Base-by-base conservation (phyloP, 2,113 vertebrate genomes). In the Megaceryle maxima region DNA sequence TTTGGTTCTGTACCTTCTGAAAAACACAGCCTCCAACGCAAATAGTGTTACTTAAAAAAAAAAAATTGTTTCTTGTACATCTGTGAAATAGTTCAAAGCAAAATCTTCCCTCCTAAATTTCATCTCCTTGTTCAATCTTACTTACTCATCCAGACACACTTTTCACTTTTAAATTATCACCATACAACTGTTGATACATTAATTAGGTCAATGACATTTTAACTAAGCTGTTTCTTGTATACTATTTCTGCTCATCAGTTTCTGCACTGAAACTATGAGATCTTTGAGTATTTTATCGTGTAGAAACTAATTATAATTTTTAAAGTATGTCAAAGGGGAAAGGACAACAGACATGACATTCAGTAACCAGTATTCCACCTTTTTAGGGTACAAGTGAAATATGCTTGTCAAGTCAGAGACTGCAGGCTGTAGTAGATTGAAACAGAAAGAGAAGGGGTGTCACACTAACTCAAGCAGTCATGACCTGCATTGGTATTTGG, bases 141-240 rank as follows among this genome's bases (percentile, higher is more conserved):
- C 0, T 39, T 19, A 35, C 67, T 94, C 66, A 83, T 10, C 2
- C 74, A 85, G 80, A 85, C 4, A 7, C 43, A 63, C 22, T 84
- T 83, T 74, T 55, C 31, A 13, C 37, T 77, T 95, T 31, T 48
- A 93, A 77, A 68, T 68, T 59, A 77, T 43, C 62, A 64, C 59
- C 46, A 17, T n/a, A 41, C 33, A 87, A 46, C 33, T n/a, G 25
- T 55, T 57, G 73, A 90, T 37, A 21, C 35, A 11, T 69, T 94
- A 93, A 95, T 90, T 90, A 80, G 39, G 24, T 46, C 37, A 33
- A 46, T 72, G 24, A 72, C 33, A 44, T 82, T 95, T 96, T 91
- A 83, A 44, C n/a, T 41, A 96, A 92, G 46, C 62, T 86, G 31
- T 76, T 67, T 51, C 75, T 89, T 87, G 22, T 68, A 29, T 29